Evolutionary conservation across 2,888 invertebrate species (phyloP).

Genomic region (Ferrisia virgata): DNA sequence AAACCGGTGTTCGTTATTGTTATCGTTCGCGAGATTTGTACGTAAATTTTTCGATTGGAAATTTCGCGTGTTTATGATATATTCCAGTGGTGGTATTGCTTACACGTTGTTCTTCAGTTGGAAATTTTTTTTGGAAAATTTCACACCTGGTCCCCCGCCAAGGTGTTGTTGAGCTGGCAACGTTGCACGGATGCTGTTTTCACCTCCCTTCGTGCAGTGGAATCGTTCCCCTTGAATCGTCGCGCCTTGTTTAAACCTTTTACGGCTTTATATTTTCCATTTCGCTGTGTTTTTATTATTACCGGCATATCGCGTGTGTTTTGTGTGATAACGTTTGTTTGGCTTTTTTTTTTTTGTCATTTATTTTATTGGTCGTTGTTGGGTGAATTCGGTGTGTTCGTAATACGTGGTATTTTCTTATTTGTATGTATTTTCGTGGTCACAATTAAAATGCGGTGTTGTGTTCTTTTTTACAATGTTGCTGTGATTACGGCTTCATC

Average conservation of each 20-base stretch:
- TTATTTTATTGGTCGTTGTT: too few species aligned
- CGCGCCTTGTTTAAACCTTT: slow-evolving; percentile 42
- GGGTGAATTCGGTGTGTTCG: background rate
- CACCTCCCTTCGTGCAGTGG: background rate
- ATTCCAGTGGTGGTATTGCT: background rate
- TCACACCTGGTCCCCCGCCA: background rate
- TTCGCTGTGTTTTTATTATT: slow-evolving; percentile 24
- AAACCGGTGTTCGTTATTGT: background rate
- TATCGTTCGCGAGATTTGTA: background rate
- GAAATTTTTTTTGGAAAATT: background rate
- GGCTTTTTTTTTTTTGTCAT: background rate
- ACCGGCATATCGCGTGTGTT: slow-evolving; percentile 39
- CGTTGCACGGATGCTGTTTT: slow-evolving; percentile 38
- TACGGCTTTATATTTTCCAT: slow-evolving; percentile 35
- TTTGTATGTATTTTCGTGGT: background rate
- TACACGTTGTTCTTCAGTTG: background rate
- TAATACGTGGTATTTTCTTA: background rate
- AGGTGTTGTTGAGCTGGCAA: slow-evolving; percentile 30
- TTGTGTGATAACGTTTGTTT: slow-evolving; percentile 27
- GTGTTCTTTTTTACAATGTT: background rate
- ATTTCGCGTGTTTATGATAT: background rate
- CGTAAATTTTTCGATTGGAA: too few species aligned
- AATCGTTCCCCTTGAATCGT: slow-evolving; percentile 29
- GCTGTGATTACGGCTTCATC: slow-evolving; percentile 6
- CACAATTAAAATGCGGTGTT: background rate